Evolutionary conservation across 2,113 vertebrate genomes (phyloP).

Genomic region (Paralichthys olivaceus): DNA sequence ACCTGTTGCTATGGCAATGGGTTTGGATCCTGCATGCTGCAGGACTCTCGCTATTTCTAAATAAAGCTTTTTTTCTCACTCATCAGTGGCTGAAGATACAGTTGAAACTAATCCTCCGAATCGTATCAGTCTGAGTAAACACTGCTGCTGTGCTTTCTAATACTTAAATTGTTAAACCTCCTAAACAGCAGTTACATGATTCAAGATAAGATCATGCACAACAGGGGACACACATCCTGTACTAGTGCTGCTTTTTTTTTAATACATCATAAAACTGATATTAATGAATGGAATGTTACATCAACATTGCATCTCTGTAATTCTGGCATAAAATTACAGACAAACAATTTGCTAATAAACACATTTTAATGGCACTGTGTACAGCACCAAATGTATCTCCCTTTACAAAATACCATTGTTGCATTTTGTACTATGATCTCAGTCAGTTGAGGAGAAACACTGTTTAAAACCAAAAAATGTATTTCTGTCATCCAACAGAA

Average conservation of each 20-base stretch:
- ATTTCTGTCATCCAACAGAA: background rate
- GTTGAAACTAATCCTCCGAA: conserved; percentile 69
- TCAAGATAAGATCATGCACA: conserved; percentile 36
- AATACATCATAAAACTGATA: background rate
- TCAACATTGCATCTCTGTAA: background rate
- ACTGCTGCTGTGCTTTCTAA: conserved; percentile 18
- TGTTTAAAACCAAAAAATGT: background rate
- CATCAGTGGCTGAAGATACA: conserved; percentile 74
- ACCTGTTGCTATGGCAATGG: conserved; percentile 84
- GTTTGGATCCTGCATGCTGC: conserved; percentile 79
- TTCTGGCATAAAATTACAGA: background rate
- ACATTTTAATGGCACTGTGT: background rate
- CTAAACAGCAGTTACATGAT: conserved; percentile 45
- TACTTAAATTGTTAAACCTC: conserved; percentile 43
- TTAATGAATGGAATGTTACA: background rate
- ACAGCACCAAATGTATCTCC: background rate
- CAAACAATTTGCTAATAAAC: background rate
- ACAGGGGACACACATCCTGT: background rate
- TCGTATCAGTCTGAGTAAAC: conserved; percentile 56
- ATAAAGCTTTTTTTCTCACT: conserved; percentile 83
- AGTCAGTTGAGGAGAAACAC: background rate
- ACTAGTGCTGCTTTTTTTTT: background rate
- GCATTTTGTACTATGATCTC: background rate
- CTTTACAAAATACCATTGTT: background rate
- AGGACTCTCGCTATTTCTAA: conserved; percentile 84